These are phyloP conservation scores for Fopius arisanus DNA, from an alignment of 1,140 invertebrate species.

Conservation along the genomic window DNA sequence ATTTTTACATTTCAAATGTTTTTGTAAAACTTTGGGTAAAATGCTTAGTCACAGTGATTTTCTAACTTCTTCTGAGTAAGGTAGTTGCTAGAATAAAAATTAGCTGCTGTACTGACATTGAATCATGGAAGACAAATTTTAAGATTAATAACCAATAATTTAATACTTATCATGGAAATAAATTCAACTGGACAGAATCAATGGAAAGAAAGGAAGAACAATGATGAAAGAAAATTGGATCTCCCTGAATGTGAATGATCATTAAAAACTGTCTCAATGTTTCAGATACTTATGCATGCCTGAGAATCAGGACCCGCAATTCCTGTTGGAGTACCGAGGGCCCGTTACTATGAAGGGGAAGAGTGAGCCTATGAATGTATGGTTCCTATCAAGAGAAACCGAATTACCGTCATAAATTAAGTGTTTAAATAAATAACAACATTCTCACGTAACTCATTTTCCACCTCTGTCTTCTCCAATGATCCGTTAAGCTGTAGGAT, in stretches of 20 bases:
- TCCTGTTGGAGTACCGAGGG: constrained; percentile 87
- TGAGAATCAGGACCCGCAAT: constrained; percentile 86
- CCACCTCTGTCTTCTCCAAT: neutral
- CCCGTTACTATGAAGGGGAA: constrained; percentile 94
- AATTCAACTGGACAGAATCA: too few species aligned
- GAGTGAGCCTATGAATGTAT: constrained; percentile 93
- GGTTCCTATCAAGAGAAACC: constrained; percentile 80
- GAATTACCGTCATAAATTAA: constrained; percentile 51
- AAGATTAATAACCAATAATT: too few species aligned
- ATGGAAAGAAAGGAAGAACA: too few species aligned
- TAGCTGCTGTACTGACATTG: too few species aligned
- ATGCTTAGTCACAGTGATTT: too few species aligned
- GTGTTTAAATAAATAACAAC: neutral
- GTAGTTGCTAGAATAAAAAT: too few species aligned
- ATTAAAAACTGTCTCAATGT: constrained; percentile 40
- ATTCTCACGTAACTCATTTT: neutral
- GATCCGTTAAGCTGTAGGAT: constrained; percentile 17
- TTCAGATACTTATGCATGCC: constrained; percentile 81
- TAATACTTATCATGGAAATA: too few species aligned
- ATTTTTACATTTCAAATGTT: too few species aligned
- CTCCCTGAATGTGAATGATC: neutral
- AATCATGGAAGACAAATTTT: too few species aligned
- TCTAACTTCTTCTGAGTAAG: too few species aligned
- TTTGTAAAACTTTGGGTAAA: too few species aligned
- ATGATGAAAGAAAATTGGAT: too few species aligned